Conservation (phyloP, 2,113 vertebrate genomes). For the Corydoras maculifer region DNA sequence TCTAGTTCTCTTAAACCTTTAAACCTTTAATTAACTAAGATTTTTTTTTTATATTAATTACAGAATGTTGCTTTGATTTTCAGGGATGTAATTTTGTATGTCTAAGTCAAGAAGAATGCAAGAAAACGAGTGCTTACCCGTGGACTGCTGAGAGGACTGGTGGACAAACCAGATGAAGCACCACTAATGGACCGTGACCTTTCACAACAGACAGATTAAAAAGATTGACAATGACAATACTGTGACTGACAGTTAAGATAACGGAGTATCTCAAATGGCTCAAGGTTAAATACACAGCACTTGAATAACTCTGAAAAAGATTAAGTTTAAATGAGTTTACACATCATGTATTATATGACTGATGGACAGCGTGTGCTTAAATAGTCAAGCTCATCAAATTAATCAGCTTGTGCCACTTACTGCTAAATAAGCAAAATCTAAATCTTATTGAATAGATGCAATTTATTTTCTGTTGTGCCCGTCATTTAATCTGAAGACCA, state of each 20-base stretch:
- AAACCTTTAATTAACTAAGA: too few relatives aligned
- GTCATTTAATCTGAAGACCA: neutral
- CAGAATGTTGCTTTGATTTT: too few relatives aligned
- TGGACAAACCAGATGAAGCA: constrained; percentile 90
- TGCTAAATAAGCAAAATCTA: constrained; percentile 1
- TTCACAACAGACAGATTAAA: constrained; percentile 1
- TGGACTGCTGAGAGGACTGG: constrained; percentile 96
- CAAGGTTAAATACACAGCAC: neutral
- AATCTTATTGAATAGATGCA: neutral
- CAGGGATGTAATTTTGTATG: too few relatives aligned
- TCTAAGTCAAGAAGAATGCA: neutral
- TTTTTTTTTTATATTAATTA: too few relatives aligned
- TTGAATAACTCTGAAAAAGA: neutral
- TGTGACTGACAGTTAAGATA: neutral
- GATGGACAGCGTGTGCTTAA: neutral
- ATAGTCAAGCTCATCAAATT: constrained; percentile 6
- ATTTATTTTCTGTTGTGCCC: neutral
- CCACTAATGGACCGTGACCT: constrained; percentile 97
- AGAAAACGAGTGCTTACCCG: constrained; percentile 76
- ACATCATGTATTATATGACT: neutral
- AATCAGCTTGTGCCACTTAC: constrained; percentile 10
- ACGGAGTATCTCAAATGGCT: neutral
- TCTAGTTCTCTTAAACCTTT: too few relatives aligned
- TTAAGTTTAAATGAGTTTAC: too few relatives aligned
- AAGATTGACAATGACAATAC: neutral